Conservation (phyloP, 2,888 invertebrate species). For the Bellardia pandia region DNA sequence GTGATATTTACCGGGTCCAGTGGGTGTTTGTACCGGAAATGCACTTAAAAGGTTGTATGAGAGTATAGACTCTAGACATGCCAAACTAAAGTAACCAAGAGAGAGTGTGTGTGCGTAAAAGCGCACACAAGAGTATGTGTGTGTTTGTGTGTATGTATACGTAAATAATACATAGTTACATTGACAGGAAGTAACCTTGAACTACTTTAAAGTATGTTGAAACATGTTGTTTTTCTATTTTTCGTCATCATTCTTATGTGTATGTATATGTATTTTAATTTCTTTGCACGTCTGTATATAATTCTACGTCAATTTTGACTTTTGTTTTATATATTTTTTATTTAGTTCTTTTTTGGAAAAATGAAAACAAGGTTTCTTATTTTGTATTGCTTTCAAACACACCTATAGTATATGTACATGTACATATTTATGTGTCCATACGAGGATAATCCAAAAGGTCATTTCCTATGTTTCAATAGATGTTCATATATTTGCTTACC, state of each 20-base stretch:
- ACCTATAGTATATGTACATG: background rate
- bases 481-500: no score
- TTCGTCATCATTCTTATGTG: constrained; percentile 3
- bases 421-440: background rate
- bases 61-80: constrained; percentile 21
- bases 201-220: constrained; percentile 63
- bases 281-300: constrained; percentile 7
- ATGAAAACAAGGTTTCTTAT: constrained; percentile 28
- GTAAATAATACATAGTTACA: constrained; percentile 37
- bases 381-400: background rate
- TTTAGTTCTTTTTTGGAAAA: background rate
- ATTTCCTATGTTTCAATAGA: background rate
- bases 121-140: background rate
- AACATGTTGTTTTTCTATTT: constrained; percentile 42
- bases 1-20: constrained; percentile 18
- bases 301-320: constrained; percentile 57
- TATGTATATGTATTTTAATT: background rate
- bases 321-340: constrained; percentile 24
- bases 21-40: constrained; percentile 65
- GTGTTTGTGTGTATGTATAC: background rate
- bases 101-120: constrained; percentile 3
- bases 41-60: constrained; percentile 38
- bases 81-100: constrained; percentile 3
- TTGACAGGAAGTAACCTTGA: constrained; percentile 73
- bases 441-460: background rate